Percentiles rank a stretch among this genome's conserved stretches.
phyloP scores from a whole-genome alignment of 2,113 vertebrate species.

The Chaetura pelagica region DNA sequence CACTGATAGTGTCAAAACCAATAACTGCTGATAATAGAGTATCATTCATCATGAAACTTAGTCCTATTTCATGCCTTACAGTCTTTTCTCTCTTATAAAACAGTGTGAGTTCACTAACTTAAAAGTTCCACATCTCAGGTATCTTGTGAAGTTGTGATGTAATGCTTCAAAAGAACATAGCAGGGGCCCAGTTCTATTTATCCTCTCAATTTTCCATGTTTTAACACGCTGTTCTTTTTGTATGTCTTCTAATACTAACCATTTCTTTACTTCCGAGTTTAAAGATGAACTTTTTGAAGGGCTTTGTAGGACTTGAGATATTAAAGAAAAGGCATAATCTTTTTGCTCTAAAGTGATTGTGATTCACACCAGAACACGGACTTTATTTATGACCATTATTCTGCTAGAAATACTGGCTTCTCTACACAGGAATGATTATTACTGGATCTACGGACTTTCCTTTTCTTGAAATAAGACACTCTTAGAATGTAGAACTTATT shows the following conservation, averaged over 20 bases:
- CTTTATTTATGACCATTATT: not conserved
- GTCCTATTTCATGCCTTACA: not conserved
- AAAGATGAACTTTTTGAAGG: not conserved
- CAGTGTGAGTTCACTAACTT: not conserved
- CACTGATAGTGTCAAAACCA: not conserved
- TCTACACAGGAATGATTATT: not conserved
- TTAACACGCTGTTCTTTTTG: not conserved
- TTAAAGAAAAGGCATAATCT: not conserved
- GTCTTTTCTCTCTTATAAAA: not conserved
- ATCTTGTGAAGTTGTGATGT: not conserved
- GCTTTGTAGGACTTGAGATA: not conserved
- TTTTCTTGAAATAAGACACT: not conserved
- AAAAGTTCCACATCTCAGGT: not conserved
- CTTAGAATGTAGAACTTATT: not conserved
- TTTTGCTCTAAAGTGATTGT: not conserved
- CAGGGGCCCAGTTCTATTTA: not conserved
- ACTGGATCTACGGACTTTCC: not conserved
- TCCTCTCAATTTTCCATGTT: not conserved
- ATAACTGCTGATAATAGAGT: not conserved
- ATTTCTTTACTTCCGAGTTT: not conserved
- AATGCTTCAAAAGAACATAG: not conserved
- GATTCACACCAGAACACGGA: not conserved
- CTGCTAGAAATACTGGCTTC: not conserved
- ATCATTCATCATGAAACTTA: not conserved
- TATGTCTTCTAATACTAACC: not conserved